Evolutionary conservation across 2,113 vertebrate genomes (phyloP).

Genomic region (Edolisoma coerulescens): DNA sequence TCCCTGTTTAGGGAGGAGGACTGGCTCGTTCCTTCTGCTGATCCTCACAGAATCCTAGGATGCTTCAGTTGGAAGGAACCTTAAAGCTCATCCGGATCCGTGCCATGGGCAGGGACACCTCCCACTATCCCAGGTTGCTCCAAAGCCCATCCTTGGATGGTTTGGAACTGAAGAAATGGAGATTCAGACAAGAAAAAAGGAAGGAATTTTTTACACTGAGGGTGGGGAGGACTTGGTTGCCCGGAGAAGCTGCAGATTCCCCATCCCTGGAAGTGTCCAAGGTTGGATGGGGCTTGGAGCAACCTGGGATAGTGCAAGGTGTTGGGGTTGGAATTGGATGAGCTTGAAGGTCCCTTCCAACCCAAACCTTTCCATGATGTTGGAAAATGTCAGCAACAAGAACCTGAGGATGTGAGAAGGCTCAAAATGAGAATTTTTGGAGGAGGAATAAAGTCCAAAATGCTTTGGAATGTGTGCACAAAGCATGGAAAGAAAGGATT

Average conservation of each 20-base stretch:
- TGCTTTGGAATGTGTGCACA: fast-evolving
- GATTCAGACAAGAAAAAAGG: not conserved
- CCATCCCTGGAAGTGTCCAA: not conserved
- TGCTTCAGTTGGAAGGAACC: not conserved
- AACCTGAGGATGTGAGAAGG: not conserved
- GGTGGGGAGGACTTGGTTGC: not conserved
- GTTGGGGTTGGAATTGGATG: not conserved
- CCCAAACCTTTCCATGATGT: not conserved
- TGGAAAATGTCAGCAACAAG: not conserved
- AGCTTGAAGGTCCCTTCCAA: not conserved
- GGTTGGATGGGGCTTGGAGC: not conserved
- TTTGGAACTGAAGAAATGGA: not conserved
- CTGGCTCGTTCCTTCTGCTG: not conserved
- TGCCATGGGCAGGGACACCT: not conserved
- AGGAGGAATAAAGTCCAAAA: not conserved
- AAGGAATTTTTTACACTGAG: fast-evolving
- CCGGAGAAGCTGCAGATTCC: not conserved
- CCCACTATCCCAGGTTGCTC: not conserved
- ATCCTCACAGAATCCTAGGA: not conserved
- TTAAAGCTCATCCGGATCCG: not conserved
- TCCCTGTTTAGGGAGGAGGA: not conserved
- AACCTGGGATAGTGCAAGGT: fast-evolving
- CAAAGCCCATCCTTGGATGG: not conserved
- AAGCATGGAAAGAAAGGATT: not conserved
- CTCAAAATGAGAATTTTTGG: not conserved